Evolutionary conservation across 2,113 vertebrate genomes (phyloP).

Genomic region (Gymnarchus niloticus): DNA sequence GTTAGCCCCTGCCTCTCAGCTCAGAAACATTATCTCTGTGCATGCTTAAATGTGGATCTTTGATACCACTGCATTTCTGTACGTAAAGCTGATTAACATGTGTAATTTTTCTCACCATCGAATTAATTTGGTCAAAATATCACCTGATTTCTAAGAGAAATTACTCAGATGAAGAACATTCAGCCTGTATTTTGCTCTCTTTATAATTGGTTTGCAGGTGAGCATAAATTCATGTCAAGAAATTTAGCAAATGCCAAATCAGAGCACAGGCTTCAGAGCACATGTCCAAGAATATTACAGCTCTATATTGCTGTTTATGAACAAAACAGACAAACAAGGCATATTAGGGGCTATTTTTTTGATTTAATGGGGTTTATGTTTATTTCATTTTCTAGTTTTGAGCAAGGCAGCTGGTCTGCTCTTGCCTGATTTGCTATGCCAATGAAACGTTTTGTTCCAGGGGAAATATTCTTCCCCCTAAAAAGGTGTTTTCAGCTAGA

Average conservation of each 20-base stretch:
- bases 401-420: neutral
- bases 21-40: neutral
- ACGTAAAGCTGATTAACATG: no score
- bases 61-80: no score
- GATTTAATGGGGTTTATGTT: neutral
- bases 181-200: constrained; percentile 64
- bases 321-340: neutral
- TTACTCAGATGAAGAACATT: constrained; percentile 56
- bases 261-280: constrained; percentile 58
- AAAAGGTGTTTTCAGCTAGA: neutral
- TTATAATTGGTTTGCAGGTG: constrained; percentile 80
- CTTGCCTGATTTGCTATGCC: neutral
- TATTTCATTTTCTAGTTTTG: neutral
- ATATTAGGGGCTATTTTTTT: neutral
- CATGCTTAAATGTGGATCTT: neutral
- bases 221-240: constrained; percentile 81
- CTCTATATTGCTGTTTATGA: constrained; percentile 31
- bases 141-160: constrained; percentile 65
- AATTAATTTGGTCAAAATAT: constrained; percentile 57
- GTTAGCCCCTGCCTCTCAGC: neutral
- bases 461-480: neutral
- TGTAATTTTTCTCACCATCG: constrained; percentile 18
- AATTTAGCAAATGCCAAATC: constrained; percentile 74
- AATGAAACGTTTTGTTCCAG: neutral
- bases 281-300: constrained; percentile 57